These are phyloP conservation scores for Natator depressus DNA, from an alignment of 2,113 vertebrate species.

Conservation along the genomic window DNA sequence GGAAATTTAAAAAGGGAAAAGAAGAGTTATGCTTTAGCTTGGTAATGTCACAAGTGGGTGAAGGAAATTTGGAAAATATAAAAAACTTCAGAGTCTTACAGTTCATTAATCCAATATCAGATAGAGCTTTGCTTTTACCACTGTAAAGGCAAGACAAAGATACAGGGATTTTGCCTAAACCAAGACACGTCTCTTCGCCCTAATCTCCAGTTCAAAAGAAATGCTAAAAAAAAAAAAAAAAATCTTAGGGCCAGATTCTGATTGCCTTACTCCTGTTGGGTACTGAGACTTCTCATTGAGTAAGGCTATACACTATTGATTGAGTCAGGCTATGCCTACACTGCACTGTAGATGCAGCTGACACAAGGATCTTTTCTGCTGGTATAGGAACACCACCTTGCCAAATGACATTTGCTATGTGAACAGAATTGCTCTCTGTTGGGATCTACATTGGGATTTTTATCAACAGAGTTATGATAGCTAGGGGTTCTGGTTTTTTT, in stretches of 20 bases:
- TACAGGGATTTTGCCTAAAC: not conserved
- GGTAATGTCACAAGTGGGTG: not conserved
- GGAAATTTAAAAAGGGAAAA: not conserved
- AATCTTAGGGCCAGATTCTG: not conserved
- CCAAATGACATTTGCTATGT: not conserved
- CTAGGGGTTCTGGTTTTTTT: not conserved
- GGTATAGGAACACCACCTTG: not conserved
- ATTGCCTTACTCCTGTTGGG: not conserved
- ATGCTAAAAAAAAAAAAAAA: not conserved
- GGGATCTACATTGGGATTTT: not conserved
- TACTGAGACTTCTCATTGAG: not conserved
- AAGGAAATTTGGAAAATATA: not conserved
- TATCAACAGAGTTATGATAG: not conserved
- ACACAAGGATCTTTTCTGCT: not conserved
- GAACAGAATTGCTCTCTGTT: not conserved
- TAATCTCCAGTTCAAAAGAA: not conserved
- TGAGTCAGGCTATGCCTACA: no score
- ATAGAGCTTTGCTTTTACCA: not conserved
- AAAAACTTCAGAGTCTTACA: not conserved
- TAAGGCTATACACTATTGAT: not conserved
- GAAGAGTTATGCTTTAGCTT: not conserved
- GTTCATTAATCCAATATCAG: not conserved
- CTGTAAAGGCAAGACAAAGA: not conserved
- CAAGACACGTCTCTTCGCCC: not conserved
- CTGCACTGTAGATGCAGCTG: not conserved